Evolutionary conservation across 2,888 invertebrate genomes (phyloP).

Genomic region (Cheilosia impressa): DNA sequence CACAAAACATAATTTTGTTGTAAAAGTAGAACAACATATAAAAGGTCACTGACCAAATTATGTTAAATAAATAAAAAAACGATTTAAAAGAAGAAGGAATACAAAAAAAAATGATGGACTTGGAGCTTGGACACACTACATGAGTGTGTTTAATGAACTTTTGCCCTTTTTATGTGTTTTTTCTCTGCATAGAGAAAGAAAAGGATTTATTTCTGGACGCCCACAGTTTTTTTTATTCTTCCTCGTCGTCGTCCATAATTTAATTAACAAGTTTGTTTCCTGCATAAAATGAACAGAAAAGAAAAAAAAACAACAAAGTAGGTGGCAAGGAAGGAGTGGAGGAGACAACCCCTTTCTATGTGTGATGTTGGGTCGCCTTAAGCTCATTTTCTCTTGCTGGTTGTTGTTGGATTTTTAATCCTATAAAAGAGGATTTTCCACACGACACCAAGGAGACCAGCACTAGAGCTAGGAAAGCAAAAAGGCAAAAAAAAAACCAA

Average conservation of each 20-base stretch:
- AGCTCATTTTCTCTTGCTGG: constrained; percentile 59
- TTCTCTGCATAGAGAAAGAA: constrained; percentile 50
- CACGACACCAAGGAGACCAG: constrained; percentile 74
- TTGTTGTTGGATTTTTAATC: constrained; percentile 69
- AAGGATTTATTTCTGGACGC: constrained; percentile 73
- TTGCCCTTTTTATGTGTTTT: constrained; percentile 69
- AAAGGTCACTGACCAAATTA: constrained; percentile 83
- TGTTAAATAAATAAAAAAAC: constrained; percentile 69
- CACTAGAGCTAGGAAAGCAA: constrained; percentile 28
- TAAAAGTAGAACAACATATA: constrained; percentile 76
- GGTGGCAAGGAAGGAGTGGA: constrained; percentile 64
- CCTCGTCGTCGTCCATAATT: constrained; percentile 65
- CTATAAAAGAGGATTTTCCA: constrained; percentile 75
- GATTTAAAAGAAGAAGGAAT: constrained; percentile 39
- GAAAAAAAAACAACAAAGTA: constrained; percentile 30
- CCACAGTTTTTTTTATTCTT: constrained; percentile 20
- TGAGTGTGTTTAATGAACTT: constrained; percentile 66
- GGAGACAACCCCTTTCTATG: constrained; percentile 61
- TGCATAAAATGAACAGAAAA: constrained; percentile 40
- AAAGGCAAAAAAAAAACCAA: constrained; percentile 38
- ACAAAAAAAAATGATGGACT: constrained; percentile 54
- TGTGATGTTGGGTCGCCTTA: constrained; percentile 53
- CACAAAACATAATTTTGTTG: constrained; percentile 70
- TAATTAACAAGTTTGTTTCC: constrained; percentile 75
- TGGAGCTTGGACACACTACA: constrained; percentile 19